Percentiles rank a stretch among this genome's conserved stretches.
Conservation (phyloP, 2,113 vertebrate species). For the Melanotaenia duboulayi region DNA sequence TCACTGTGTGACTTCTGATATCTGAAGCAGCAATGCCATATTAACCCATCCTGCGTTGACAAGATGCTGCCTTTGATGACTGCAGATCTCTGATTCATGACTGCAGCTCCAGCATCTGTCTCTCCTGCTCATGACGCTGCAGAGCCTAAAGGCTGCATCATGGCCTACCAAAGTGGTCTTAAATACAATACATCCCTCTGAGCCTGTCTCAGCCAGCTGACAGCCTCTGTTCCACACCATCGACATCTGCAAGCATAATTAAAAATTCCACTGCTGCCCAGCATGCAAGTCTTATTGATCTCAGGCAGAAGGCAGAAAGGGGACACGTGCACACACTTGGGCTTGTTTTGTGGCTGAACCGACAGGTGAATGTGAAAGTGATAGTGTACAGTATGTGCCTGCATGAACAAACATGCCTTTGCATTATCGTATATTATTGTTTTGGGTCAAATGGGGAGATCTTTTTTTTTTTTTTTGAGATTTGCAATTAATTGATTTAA, state of each 20-base stretch:
- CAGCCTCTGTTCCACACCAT: slow-evolving; percentile 39
- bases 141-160: slow-evolving; percentile 42
- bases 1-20: neutral
- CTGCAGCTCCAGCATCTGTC: slow-evolving; percentile 1
- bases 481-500: slow-evolving; percentile 61
- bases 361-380: slow-evolving; percentile 8
- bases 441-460: neutral
- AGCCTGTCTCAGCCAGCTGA: slow-evolving; percentile 49
- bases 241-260: slow-evolving; percentile 69
- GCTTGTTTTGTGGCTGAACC: slow-evolving; percentile 1
- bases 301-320: slow-evolving; percentile 36
- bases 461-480: neutral
- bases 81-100: slow-evolving; percentile 1
- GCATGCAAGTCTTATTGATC: slow-evolving; percentile 67
- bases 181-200: slow-evolving; percentile 36
- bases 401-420: slow-evolving; percentile 9
- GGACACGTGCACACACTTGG: slow-evolving; percentile 21
- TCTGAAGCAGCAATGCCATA: neutral
- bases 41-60: neutral
- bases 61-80: slow-evolving; percentile 5
- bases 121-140: slow-evolving; percentile 1
- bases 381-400: neutral
- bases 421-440: slow-evolving; percentile 1
- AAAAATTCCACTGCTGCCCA: slow-evolving; percentile 55
- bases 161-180: slow-evolving; percentile 44